Base-by-base conservation (phyloP, 2,113 vertebrate species). In the Stictonetta naevosa region DNA sequence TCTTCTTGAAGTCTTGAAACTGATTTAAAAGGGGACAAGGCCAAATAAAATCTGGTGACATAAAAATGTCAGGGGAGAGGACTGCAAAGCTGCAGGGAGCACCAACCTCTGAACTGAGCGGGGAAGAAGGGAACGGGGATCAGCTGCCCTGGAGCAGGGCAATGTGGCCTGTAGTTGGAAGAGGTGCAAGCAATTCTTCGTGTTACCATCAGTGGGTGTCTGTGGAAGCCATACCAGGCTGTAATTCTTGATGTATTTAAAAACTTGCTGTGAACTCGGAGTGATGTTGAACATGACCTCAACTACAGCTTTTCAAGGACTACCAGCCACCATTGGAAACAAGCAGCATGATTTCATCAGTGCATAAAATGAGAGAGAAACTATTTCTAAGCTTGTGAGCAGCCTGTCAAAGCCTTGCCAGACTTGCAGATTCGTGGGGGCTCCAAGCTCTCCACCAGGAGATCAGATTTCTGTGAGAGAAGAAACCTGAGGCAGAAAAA, bases 141-240 rank as follows among this genome's bases (percentile, higher is more conserved):
- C 13, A 53, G 34, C 25, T 79, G 33, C 10, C 15, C 31, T 83
- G 75, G 48, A 46, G 13, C 10, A 10, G 2, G 31, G 69, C 66
- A 66, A 40, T 1, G 6, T 34, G 28, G 7, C 60, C 69, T n/a
- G 38, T 28, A 83, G 50, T 21, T 71, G 74, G 69, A 42, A 69
- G 79, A 19, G 0, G 1, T 15, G 48, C 11, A 18, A 66, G 26
- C 46, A 58, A 20, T 26, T 0, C 48, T 78, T 5, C 34, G 3
- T 50, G 72, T 40, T 10, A 20, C 52, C 22, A 78, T 52, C 0
- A 10, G 33, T 56, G 87, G 55, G n/a, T 64, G 44, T 85, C 42
- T 34, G 55, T 46, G 55, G 81, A 31, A 26, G 15, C 48, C 40
- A 1, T 11, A 15, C 14, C 72, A 58, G 55, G 48, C 3, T 73